These are phyloP conservation scores for Ageneiosus marmoratus DNA, from an alignment of 2,113 vertebrate genomes.

Conservation along the genomic window DNA sequence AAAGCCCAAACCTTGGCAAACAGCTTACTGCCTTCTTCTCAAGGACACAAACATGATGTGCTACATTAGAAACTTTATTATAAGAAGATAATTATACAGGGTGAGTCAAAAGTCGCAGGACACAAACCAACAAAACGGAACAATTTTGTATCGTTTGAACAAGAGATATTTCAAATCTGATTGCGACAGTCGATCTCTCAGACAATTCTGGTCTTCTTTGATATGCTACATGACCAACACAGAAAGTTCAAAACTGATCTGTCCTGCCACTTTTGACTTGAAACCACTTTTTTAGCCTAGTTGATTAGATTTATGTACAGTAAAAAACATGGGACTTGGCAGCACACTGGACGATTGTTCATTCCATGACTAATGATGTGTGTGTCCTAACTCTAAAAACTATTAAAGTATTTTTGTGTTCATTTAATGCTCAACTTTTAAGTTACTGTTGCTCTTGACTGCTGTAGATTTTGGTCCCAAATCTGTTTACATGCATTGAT, in stretches of 20 bases:
- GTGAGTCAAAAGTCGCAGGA: too few species aligned
- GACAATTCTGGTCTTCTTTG: too few species aligned
- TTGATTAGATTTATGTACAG: background rate
- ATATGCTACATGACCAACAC: too few species aligned
- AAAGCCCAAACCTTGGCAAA: background rate
- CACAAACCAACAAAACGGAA: too few species aligned
- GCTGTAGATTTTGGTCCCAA: background rate
- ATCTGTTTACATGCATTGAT: background rate
- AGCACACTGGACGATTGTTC: background rate
- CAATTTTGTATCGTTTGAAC: too few species aligned
- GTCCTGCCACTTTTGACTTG: too few species aligned
- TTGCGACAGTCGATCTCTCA: too few species aligned
- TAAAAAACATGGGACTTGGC: background rate
- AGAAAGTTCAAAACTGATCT: too few species aligned
- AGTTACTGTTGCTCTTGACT: background rate
- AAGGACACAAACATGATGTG: background rate
- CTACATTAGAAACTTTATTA: background rate
- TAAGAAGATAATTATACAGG: background rate
- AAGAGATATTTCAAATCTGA: too few species aligned
- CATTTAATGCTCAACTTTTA: background rate
- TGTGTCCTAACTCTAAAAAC: background rate
- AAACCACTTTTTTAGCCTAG: background rate
- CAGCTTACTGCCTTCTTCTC: background rate
- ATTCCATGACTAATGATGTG: background rate
- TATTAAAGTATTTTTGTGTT: background rate